Base-by-base conservation (phyloP, 2,888 invertebrate species). In the Stomorhina lunata region DNA sequence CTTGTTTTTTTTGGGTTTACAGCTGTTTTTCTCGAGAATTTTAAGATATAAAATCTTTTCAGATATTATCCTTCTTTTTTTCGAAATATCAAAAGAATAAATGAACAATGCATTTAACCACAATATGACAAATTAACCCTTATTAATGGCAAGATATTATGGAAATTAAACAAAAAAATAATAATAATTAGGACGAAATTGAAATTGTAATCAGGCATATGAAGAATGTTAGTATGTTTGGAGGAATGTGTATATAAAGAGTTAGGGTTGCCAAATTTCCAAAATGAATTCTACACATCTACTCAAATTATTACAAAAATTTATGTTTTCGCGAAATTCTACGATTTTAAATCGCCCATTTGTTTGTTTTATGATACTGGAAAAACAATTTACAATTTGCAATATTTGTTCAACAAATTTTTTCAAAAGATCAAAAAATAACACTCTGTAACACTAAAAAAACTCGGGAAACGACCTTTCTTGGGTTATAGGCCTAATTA, bases 91-190 rank as follows among this genome's bases (percentile, higher is more conserved):
- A 61, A 61, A 76, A 37, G 66, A 66, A 34, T 25, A 68, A 63
- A 27, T 5, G 69, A 71, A 78, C 57, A 72, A 59, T 43, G 17
- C 43, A 50, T n/a, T n/a, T n/a, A n/a, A 72, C 57, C 71, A 65
- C 78, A 66, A 57, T 2, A 20, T 45, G 20, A 20, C 27, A 72
- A 79, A 79, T 79, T 79, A 79, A 79, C 78, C 78, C 78, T 79
- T 79, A 79, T 79, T 65, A 55, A 57, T 79, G 65, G 71, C 55
- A 55, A 37, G 48, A 48, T 45, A 27, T n/a, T 45, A 55, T 45
- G 43, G 15, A 65, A 61, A 22, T 43, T 69, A 65, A 27, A 57
- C 63, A 32, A 61, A 53, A 59, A 40, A 63, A 55, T 53, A 78
- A 22, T 17, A 29, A 63, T 69, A 48, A 72, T 72, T 72, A 57